Evolutionary conservation across 2,888 invertebrate species (phyloP), one percentile per base, ranked within the genome.

Genomic region (Lepetodrilus schrolli): DNA sequence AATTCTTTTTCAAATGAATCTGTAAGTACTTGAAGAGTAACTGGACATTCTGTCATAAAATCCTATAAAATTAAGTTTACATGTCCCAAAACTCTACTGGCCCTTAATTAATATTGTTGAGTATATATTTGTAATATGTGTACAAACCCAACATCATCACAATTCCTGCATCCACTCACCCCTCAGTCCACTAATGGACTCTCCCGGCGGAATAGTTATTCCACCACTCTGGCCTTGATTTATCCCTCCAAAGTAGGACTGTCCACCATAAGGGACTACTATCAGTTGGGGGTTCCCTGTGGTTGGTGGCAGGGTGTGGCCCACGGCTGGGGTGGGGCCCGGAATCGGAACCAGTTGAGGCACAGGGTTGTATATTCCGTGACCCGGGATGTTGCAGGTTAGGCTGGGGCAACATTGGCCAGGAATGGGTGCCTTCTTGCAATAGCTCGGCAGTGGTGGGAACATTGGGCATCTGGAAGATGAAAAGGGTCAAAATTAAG

Each of bases 391-490:
- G 71, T 83, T 81, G 72, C 85, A 85, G 66, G 72, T 78, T 37
- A 85, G 74, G 20, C 80, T 76, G 36, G 82, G 80, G 68, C 86
- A 86, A 76, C 86, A 86, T 78, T 84, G 80, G 13, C 86, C 86
- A 13, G 86, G 84, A 17, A 84, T 78, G 4, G 66, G 74, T 48
- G 77, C 78, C 75, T 78, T 78, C 17, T 74, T 75, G 77, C 86
- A 86, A 76, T 83, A 84, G 43, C 66, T 68, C 1, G 86, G 86
- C 17, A 86, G 78, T 5, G 79, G 78, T 65, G 84, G 84, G 73
- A 82, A 82, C 26, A 73, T 66, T 37, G 86, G 83, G 65, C 85
- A 86, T 74, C 85, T 86, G 80, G 20, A 68, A 72, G 37, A 17
- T 3, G 23, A 21, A 36, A 23, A 58, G n/a, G 30, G n/a, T n/a